Evolutionary conservation across 92 coral and sea anemone genomes (phyloP), one percentile per base, ranked within the genome.

Genomic region (Micromussa lordhowensis): DNA sequence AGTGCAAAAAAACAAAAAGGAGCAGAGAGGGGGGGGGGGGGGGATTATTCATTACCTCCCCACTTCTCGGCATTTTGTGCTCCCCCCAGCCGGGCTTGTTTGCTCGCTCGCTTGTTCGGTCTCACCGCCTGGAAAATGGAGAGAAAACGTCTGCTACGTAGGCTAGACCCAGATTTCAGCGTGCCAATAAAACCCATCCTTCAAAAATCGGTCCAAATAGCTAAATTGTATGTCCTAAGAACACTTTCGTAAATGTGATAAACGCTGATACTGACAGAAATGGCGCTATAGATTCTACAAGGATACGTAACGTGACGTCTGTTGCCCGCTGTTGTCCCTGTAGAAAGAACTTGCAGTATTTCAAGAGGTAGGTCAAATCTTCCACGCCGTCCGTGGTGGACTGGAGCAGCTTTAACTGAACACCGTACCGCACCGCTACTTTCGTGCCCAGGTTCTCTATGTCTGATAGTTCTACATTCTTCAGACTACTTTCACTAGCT

Each of bases 401-500:
- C 84, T 90, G 94, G 53, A 98, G 89, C 80, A 96, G 68, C 95
- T 95, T 95, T 30, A 96, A 92, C 84, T 94, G 96, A 70, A 92
- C 89, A 12, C 99, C 99, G 86, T 98, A 98, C 0, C 99, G 98
- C 63, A 98, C 94, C 22, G 91, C 94, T 53, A 98, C 91, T 88
- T 96, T 98, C 75, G 94, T 96, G 30, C 99, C 99, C 68, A 98
- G 95, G 49, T 69, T 48, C 93, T 98, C 98, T 59, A 94, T 91
- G 34, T 94, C 94, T 26, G 98, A 91, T 71, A 98, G 92, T 79
- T 93, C 97, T 18, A 97, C 94, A 84, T 90, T 95, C 82, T 96
- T 98, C 75, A 98, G 94, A 74, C 97, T 96, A 70, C 92, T 96
- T 90, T 98, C 98, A 79, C 99, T 97, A 15, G 96, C 99, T 98